Evolutionary conservation across 2,797 vertebrate species (phyloP), one percentile per base, ranked within the genome.

Genomic region (Glyptemys insculpta): DNA sequence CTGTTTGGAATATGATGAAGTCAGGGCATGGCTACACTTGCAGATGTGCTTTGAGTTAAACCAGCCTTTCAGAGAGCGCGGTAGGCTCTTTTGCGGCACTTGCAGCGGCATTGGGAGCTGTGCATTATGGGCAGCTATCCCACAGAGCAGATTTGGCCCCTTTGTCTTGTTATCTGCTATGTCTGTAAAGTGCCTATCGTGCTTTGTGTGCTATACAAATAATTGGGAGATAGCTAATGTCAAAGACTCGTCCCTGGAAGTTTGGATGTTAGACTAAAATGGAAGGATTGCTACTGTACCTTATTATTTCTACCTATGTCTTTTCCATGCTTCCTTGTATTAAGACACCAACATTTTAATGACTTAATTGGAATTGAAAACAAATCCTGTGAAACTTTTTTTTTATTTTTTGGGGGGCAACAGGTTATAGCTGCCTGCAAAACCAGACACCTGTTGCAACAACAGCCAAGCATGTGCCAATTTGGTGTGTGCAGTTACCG

Each of bases 231-330:
- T 74, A 23, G 21, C 37, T 44, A 25, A 14, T 74, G 41, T 74
- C 41, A 25, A 44, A 74, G 65, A 74, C 37, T 11, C 2, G 23
- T 74, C 68, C 21, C 68, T 74, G 37, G 37, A 74, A 74, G 68
- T 44, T 37, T 74, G 37, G 37, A 72, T 72, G 65, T 37, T 41
- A 44, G 68, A 44, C 68, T 44, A 74, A 74, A 44, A 25, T 2
- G 31, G 19, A 53, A 3, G 27, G 4, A 1, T 1, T 65, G 54
- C 2, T 54, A 79, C n/a, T 31, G n/a, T 41, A 2, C 8, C 29
- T 79, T 18, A 16, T n/a, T 65, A n/a, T 65, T 65, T 53, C 18
- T 47, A 8, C 18, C 1, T 0, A 0, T 15, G 44, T 53, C 80
- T 59, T 27, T 41, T 84, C 44, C 56, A 21, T 4, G 6, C 6